A percentile compares a stretch with the other conserved stretches of the same genome.
phyloP scores from a whole-genome alignment of 1,140 invertebrate genomes.

The Telenomus remus region DNA sequence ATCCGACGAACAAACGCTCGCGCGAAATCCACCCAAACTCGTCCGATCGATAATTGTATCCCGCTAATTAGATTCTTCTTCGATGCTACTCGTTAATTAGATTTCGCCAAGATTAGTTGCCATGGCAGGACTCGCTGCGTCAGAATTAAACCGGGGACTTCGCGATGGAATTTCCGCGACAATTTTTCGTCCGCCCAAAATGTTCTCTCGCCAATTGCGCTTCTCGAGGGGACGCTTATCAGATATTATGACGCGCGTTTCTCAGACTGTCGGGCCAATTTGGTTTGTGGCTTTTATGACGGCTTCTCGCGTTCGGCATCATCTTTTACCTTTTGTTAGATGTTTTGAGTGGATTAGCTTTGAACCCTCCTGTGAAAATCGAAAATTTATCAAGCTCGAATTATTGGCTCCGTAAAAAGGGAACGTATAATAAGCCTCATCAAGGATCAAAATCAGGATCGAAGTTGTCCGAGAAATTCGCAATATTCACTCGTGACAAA shows the following conservation, averaged over 20 bases:
- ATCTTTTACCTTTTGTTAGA: too few relatives aligned
- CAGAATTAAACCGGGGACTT: conserved; percentile 28
- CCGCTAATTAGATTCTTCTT: conserved; percentile 60
- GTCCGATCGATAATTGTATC: conserved; percentile 57
- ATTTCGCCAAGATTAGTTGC: conserved; percentile 54
- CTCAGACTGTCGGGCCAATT: background rate
- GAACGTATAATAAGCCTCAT: too few relatives aligned
- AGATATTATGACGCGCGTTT: conserved; percentile 7
- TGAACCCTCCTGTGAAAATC: too few relatives aligned
- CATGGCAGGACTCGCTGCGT: conserved; percentile 13
- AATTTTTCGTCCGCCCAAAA: background rate
- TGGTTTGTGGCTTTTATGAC: too few relatives aligned
- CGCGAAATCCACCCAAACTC: conserved; percentile 25
- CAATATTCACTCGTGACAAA: too few relatives aligned
- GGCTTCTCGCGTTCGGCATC: too few relatives aligned
- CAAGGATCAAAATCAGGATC: too few relatives aligned
- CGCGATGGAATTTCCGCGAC: background rate
- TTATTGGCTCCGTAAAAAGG: too few relatives aligned
- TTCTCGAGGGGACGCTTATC: conserved; percentile 7
- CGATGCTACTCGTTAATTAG: conserved; percentile 58
- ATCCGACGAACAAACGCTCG: conserved; percentile 40
- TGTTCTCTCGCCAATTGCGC: conserved; percentile 10
- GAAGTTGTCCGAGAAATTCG: too few relatives aligned
- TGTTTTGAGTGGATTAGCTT: too few relatives aligned
- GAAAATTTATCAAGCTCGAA: too few relatives aligned